Percentiles rank a stretch among this genome's conserved stretches.
These are phyloP conservation scores for Tenthredo livida DNA, from an alignment of 2,888 invertebrate species.

Conservation along the genomic window DNA sequence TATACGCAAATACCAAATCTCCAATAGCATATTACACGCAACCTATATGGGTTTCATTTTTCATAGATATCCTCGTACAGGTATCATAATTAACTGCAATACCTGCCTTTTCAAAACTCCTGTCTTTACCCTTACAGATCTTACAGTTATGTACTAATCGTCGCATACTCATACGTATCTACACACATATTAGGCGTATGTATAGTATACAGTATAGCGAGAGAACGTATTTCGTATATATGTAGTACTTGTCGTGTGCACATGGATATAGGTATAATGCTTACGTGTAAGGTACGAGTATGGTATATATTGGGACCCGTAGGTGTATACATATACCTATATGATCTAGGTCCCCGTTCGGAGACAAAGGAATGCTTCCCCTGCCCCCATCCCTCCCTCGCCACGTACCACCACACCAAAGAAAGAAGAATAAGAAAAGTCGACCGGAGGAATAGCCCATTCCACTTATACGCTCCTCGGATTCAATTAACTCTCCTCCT, in stretches of 20 bases:
- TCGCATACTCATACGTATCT: neutral
- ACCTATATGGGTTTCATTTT: no score
- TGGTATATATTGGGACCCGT: constrained; percentile 4
- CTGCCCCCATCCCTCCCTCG: constrained; percentile 59
- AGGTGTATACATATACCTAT: constrained; percentile 52
- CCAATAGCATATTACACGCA: neutral
- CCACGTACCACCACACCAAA: constrained; percentile 56
- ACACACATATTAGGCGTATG: neutral
- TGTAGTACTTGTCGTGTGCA: neutral
- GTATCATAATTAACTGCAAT: neutral
- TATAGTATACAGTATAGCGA: neutral
- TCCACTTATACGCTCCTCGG: constrained; percentile 78
- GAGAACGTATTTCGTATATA: neutral
- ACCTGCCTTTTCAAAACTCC: neutral
- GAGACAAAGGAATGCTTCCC: constrained; percentile 76
- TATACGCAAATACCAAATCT: constrained; percentile 40
- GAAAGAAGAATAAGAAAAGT: constrained; percentile 75
- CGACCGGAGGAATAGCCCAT: constrained; percentile 75
- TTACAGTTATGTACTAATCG: neutral
- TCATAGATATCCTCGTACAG: neutral
- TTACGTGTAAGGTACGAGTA: constrained; percentile 1
- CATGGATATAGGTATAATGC: neutral
- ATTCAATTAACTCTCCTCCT: constrained; percentile 77
- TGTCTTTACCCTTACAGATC: neutral
- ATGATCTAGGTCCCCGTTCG: constrained; percentile 70